Evolutionary conservation across 35 echinoderm and acorn worm species (phyloP).

Genomic region (Ophioderma brevispina): DNA sequence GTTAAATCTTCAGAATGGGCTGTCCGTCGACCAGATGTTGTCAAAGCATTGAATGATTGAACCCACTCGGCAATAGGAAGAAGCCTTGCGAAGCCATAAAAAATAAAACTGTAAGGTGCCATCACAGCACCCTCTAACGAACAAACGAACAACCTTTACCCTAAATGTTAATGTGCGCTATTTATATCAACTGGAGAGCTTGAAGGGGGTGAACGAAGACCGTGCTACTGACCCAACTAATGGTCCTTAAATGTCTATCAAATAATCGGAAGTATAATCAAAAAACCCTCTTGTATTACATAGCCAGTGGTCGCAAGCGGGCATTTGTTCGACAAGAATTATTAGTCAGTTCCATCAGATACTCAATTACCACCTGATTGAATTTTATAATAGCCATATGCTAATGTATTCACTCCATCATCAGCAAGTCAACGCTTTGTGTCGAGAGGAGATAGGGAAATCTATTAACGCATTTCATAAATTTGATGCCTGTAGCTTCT

Average conservation of each 20-base stretch:
- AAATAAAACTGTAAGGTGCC: background rate
- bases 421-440: constrained; percentile 9
- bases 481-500: background rate
- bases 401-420: constrained; percentile 16
- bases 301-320: no score
- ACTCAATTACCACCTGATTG: constrained; percentile 25
- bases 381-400: constrained; percentile 16
- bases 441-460: constrained; percentile 5
- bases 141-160: background rate
- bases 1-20: background rate
- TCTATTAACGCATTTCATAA: constrained; percentile 13
- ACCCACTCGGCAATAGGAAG: background rate
- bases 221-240: background rate
- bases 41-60: background rate
- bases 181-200: background rate
- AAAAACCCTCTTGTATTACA: no score
- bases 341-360: background rate
- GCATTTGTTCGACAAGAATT: no score
- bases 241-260: background rate
- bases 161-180: constrained; percentile 1
- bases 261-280: no score
- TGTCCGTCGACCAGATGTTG: background rate
- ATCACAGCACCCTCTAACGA: background rate
- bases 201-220: background rate
- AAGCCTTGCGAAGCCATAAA: background rate